phyloP scores from a whole-genome alignment of 2,888 invertebrate genomes.

The Phortica okadai region DNA sequence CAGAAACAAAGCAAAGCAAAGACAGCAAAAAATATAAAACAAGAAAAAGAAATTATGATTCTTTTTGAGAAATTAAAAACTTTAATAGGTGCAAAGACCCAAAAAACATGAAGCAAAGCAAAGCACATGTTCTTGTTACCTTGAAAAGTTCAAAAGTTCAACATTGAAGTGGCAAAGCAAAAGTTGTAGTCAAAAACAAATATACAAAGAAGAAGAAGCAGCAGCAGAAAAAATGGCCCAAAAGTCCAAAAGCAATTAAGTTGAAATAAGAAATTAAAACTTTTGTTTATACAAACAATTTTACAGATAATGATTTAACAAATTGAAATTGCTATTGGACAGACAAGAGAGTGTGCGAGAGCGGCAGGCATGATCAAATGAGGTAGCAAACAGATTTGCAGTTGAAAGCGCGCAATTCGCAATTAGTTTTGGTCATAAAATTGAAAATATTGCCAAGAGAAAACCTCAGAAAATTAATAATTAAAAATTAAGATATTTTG shows the following conservation, averaged over 20 bases:
- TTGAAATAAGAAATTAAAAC: slow-evolving; percentile 7
- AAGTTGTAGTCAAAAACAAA: slow-evolving; percentile 5
- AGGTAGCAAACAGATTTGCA: neutral
- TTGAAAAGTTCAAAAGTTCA: slow-evolving; percentile 33
- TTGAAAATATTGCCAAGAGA: neutral
- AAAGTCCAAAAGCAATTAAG: slow-evolving; percentile 25
- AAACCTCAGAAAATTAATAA: too few species aligned
- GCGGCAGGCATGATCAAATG: neutral
- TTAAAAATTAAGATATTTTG: too few species aligned
- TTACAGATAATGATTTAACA: slow-evolving; percentile 18
- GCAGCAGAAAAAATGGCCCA: neutral
- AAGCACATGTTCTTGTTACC: slow-evolving; percentile 16
- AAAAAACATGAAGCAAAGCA: slow-evolving; percentile 10
- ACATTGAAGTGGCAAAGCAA: neutral
- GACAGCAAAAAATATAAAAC: slow-evolving; percentile 2
- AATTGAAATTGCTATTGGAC: slow-evolving; percentile 17
- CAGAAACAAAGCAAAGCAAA: slow-evolving; percentile 1
- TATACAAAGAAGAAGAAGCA: neutral
- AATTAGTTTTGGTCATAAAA: neutral
- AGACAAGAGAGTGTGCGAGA: neutral
- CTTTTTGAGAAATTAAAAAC: slow-evolving; percentile 8
- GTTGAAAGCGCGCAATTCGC: neutral
- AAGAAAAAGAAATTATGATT: neutral
- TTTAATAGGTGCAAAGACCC: slow-evolving; percentile 27
- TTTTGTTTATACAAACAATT: slow-evolving; percentile 21